A percentile compares a stretch with the other conserved stretches of the same genome.
These are phyloP conservation scores for Axis porcinus DNA, from an alignment of 2,113 vertebrate species.

Conservation along the genomic window DNA sequence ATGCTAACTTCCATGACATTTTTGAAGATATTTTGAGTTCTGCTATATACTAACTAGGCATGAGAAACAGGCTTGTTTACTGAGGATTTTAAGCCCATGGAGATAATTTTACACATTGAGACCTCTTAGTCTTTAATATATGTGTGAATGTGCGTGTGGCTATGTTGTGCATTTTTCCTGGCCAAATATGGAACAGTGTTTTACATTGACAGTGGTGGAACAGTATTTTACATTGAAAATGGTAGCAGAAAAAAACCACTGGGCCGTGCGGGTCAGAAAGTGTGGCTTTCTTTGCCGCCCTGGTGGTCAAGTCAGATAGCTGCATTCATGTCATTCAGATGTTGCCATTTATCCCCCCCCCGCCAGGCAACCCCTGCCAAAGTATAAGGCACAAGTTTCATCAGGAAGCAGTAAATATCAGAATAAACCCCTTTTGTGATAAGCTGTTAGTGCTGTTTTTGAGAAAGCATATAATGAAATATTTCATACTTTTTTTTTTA, in stretches of 20 bases:
- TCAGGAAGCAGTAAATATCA: background rate
- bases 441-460: background rate
- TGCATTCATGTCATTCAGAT: background rate
- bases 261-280: background rate
- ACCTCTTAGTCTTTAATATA: background rate
- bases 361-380: background rate
- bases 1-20: background rate
- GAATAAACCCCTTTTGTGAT: background rate
- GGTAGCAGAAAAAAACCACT: background rate
- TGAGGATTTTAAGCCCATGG: background rate
- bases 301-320: background rate
- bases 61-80: background rate
- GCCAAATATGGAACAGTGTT: background rate
- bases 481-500: background rate
- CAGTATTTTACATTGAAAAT: background rate
- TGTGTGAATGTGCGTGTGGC: background rate
- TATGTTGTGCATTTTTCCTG: background rate
- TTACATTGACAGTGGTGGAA: background rate
- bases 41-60: background rate
- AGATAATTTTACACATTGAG: background rate
- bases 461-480: background rate
- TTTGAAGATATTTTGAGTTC: background rate
- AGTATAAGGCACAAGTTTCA: background rate
- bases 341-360: background rate
- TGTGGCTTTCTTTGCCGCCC: background rate